These are phyloP conservation scores for Nemotelus nigrinus DNA, from an alignment of 2,888 invertebrate genomes.

Conservation along the genomic window DNA sequence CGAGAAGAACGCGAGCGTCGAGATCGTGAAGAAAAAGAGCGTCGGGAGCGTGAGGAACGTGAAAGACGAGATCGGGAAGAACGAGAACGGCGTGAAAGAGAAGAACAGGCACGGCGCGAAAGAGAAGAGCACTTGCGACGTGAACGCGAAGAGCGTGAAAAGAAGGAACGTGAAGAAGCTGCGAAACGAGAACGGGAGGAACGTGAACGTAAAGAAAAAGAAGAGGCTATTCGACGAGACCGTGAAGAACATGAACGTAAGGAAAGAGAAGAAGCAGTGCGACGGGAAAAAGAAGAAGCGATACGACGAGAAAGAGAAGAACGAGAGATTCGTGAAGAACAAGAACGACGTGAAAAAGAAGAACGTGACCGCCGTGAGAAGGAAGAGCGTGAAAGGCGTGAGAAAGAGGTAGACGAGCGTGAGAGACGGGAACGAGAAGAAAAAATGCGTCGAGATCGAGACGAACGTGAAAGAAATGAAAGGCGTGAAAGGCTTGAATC, in stretches of 20 bases:
- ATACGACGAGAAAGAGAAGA: conserved; percentile 47
- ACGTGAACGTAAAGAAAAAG: conserved; percentile 58
- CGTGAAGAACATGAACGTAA: conserved; percentile 54
- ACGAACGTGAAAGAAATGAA: conserved; percentile 62
- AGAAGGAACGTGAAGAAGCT: conserved; percentile 54
- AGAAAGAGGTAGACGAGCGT: conserved; percentile 54
- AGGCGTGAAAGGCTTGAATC: conserved; percentile 52
- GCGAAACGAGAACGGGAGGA: conserved; percentile 58
- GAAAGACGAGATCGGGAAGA: conserved; percentile 54
- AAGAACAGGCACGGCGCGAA: conserved; percentile 59
- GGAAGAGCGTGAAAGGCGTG: conserved; percentile 53
- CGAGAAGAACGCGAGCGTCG: conserved; percentile 56
- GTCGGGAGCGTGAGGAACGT: conserved; percentile 52
- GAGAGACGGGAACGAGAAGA: conserved; percentile 59
- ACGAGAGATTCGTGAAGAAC: conserved; percentile 49
- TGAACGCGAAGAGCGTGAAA: conserved; percentile 57
- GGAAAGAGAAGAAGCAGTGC: conserved; percentile 59
- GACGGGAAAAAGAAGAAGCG: conserved; percentile 56
- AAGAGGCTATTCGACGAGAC: conserved; percentile 55
- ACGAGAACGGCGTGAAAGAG: conserved; percentile 56
- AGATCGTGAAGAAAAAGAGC: conserved; percentile 56
- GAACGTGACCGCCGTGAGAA: conserved; percentile 54
- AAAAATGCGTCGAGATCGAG: conserved; percentile 61
- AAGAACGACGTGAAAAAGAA: conserved; percentile 53
- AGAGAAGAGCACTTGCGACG: conserved; percentile 53